Evolutionary conservation across 1,140 invertebrate genomes (phyloP), one percentile per base, ranked within the genome.

Genomic region (Ceratitis capitata): DNA sequence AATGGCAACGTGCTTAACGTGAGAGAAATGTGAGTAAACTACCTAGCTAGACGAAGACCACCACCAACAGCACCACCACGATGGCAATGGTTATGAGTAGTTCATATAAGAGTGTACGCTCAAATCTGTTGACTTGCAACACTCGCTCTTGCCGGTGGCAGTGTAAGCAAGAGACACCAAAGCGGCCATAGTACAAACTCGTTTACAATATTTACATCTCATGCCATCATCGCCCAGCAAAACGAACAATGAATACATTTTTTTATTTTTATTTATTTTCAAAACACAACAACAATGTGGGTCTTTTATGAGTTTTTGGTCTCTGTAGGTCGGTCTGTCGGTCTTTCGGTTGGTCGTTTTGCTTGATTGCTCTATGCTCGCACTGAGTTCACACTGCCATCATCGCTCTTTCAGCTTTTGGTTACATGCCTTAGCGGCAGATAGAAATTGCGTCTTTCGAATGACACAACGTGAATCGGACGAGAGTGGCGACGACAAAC

Each of bases 361-460:
- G 51, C 51, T 19, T 12, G 69, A 35, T 78, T 39, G 19, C 64
- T 39, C 64, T 39, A 16, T 12, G 69, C 69, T 78, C 69, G 19
- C 64, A 69, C 64, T 39, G 47, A 5, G 10, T 9, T 14, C 16
- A 32, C 14, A 16, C 12, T 39, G 64, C 64, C 64, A 23, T 32
- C 39, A 42, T 39, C 69, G 69, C 69, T 78, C 69, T 45, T 45
- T 78, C 45, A 26, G 69, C 16, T 32, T 78, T 26, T 19, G 69
- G 39, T 45, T 78, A 14, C 42, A 83, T 83, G 53, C 84, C 19
- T 23, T 23, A 42, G 69, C 32, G 32, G 69, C 87, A 88, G 88
- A 89, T 88, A 87, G 87, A 89, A 88, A 89, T 89, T 90, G 88
- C 86, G 86, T 90, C 87, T 90, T 88, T 89, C 82, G 87, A 86